Evolutionary conservation across 2,888 invertebrate genomes (phyloP), one percentile per base, ranked within the genome.

Genomic region (Teleogryllus oceanicus): DNA sequence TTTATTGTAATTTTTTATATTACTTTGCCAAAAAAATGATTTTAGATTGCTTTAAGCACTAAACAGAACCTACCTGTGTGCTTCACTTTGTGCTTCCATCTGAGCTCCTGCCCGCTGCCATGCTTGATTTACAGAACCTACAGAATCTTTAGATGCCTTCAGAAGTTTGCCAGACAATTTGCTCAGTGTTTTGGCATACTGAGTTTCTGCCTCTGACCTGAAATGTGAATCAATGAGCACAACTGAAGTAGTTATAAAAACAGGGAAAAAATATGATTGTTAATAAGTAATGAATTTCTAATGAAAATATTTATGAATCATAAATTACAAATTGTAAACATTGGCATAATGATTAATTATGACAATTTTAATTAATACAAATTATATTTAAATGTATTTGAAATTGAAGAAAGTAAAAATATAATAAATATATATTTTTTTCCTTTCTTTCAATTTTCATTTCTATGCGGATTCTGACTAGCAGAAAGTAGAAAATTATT

Each of bases 41-140:
- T n/a, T n/a, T n/a, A n/a, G n/a, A 76, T 76, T 76, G 49, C 24
- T 49, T 21, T 76, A 49, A 24, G 76, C 24, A 21, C 76, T 24
- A 5, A 37, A 37, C 37, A 37, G 37, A 37, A 37, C 20, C 84
- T 88, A 91, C 91, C 92, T 92, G 89, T 97, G 97, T 80, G 95
- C 92, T 86, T 97, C 97, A 62, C 96, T 94, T 84, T 96, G 94
- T 83, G 94, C 92, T 87, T 97, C 97, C 93, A 97, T 94, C 88
- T 96, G 96, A n/a, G 92, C 89, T 78, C 96, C 96, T 82, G 96
- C 95, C 83, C 94, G 92, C 87, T 95, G 94, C 96, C 97, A 97
- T 80, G 96, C 96, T 84, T 96, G 94, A 83, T 94, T 93, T 84
- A 97, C 91, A 78, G 81, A 88, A 51, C 89, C 89, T 77, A 88